Evolutionary conservation across 2,113 vertebrate genomes (phyloP).

Genomic region (Notothenia rossii): DNA sequence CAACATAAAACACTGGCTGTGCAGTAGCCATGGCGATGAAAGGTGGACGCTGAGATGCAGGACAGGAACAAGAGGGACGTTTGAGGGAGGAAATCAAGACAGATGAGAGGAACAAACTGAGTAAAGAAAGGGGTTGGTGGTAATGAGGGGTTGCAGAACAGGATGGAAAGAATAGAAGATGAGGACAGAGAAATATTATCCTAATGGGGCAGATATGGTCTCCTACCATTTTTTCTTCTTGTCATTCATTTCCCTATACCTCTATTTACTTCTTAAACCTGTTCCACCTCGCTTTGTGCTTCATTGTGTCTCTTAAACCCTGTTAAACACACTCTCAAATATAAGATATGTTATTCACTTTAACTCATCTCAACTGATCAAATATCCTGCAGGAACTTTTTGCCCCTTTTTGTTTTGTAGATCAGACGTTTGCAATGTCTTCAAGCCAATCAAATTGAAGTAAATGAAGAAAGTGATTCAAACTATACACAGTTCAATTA

Average conservation of each 20-base stretch:
- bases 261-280: background rate
- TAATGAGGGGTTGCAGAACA: background rate
- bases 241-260: background rate
- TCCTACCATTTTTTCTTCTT: too few relatives aligned
- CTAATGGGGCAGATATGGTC: background rate
- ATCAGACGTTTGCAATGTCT: too few relatives aligned
- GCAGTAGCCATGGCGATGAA: conserved; percentile 62
- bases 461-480: too few relatives aligned
- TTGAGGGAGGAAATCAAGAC: background rate
- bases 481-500: too few relatives aligned
- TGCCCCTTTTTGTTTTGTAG: too few relatives aligned
- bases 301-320: background rate
- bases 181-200: background rate
- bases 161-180: background rate
- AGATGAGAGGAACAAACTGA: background rate
- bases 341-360: background rate
- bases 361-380: background rate
- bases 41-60: conserved; percentile 40
- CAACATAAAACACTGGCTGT: conserved; percentile 57
- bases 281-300: background rate
- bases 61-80: conserved; percentile 22
- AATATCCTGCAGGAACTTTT: too few relatives aligned
- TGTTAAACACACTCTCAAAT: background rate
- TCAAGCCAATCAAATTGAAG: too few relatives aligned
- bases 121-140: background rate